These are phyloP conservation scores for Caenorhabditis wallacei DNA, from an alignment of 2,888 invertebrate genomes.

Conservation along the genomic window DNA sequence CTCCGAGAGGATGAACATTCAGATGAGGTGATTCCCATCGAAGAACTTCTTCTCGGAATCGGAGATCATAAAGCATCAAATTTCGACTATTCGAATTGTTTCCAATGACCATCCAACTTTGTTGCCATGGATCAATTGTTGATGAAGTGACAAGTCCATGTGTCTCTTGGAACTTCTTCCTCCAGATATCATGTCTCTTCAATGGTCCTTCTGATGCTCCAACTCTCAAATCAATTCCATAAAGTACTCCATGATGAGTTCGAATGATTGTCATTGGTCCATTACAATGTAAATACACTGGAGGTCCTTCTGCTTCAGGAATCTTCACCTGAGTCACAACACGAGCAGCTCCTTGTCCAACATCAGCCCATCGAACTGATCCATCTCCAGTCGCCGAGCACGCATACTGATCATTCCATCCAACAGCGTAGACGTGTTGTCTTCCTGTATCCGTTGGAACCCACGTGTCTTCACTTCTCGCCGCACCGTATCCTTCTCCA, in stretches of 20 bases:
- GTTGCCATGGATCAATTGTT: slow-evolving; percentile 77
- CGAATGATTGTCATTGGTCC: slow-evolving; percentile 68
- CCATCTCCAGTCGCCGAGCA: slow-evolving; percentile 56
- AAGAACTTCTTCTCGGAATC: slow-evolving; percentile 70
- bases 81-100: slow-evolving; percentile 65
- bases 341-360: slow-evolving; percentile 34
- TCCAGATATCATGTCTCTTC: slow-evolving; percentile 69
- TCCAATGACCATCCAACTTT: slow-evolving; percentile 80
- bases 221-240: slow-evolving; percentile 75
- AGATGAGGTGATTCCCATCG: slow-evolving; percentile 58
- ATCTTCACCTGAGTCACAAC: slow-evolving; percentile 55
- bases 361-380: slow-evolving; percentile 56
- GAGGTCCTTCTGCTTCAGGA: slow-evolving; percentile 66
- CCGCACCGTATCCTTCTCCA: slow-evolving; percentile 68
- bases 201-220: slow-evolving; percentile 59
- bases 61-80: slow-evolving; percentile 78
- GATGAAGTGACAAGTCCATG: slow-evolving; percentile 75
- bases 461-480: slow-evolving; percentile 61
- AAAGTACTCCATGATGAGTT: slow-evolving; percentile 79
- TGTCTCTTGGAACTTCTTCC: slow-evolving; percentile 59
- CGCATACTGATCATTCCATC: slow-evolving; percentile 55
- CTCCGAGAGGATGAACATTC: slow-evolving; percentile 24
- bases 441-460: slow-evolving; percentile 29
- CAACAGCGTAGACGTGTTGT: slow-evolving; percentile 41
- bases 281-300: slow-evolving; percentile 69